Evolutionary conservation across 2,797 vertebrate species (phyloP).

Genomic region (Megalops cyprinoides): DNA sequence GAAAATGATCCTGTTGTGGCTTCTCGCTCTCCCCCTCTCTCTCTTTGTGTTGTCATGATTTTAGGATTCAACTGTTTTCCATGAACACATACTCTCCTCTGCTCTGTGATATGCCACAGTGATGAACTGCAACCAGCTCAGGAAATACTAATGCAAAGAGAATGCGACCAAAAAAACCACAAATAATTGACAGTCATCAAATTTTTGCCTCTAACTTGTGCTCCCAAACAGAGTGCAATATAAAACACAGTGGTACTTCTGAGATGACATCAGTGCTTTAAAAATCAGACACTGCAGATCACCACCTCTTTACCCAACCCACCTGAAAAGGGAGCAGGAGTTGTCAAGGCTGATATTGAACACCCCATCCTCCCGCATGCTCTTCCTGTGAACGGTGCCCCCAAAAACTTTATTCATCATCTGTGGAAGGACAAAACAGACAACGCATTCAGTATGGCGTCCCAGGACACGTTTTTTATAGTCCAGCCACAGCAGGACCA

Average conservation of each 20-base stretch:
- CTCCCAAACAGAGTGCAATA: no score
- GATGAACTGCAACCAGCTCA: no score
- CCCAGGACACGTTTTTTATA: background rate
- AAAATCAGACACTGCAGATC: background rate
- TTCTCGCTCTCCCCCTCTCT: background rate
- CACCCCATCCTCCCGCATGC: conserved; percentile 92
- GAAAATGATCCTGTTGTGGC: no score
- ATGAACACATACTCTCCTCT: no score
- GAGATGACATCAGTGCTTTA: background rate
- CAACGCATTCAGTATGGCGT: background rate
- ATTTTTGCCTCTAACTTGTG: no score
- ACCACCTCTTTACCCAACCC: conserved; percentile 27
- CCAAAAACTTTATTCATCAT: conserved; percentile 99
- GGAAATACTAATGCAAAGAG: no score
- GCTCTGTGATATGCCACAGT: no score
- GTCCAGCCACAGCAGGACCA: background rate
- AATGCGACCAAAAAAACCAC: no score
- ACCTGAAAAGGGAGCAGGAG: conserved; percentile 96
- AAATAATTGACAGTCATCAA: background rate
- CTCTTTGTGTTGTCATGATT: no score
- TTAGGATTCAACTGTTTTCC: background rate
- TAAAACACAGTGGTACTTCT: no score
- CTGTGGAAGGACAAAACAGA: conserved; percentile 65
- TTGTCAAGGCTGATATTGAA: conserved; percentile 94
- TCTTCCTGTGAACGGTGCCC: conserved; percentile 96